Percentiles rank a stretch among this genome's conserved stretches.
These are phyloP conservation scores for Eremobia ochroleuca DNA, from an alignment of 2,888 invertebrate species.

Conservation along the genomic window DNA sequence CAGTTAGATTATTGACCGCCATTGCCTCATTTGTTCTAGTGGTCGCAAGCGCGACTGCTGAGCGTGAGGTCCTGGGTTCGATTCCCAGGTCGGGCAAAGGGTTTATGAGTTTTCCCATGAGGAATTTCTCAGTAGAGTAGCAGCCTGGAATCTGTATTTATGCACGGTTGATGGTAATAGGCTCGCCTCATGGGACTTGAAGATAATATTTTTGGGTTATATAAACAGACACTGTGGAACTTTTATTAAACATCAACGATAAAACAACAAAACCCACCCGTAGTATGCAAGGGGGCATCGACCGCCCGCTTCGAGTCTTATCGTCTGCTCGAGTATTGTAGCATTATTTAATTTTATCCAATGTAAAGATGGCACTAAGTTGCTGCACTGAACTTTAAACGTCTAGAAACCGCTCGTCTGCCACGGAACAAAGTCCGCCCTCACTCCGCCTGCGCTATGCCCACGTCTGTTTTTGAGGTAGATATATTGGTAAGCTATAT, in stretches of 20 bases:
- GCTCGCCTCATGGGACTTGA: background rate
- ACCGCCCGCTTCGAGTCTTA: too few species aligned
- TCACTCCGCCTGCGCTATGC: constrained; percentile 24
- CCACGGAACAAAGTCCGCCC: background rate
- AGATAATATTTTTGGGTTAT: too few species aligned
- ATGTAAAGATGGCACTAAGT: background rate
- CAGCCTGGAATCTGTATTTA: background rate
- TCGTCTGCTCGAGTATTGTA: background rate
- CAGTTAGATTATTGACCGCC: too few species aligned
- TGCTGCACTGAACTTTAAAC: background rate
- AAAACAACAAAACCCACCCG: background rate
- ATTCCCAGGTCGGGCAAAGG: background rate
- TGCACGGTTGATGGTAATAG: background rate
- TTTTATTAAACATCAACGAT: background rate
- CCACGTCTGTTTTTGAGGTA: background rate
- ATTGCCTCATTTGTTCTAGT: background rate
- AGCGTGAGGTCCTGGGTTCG: background rate
- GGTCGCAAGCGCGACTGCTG: background rate
- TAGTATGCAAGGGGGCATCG: background rate
- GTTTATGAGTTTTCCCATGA: background rate
- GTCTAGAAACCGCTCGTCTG: constrained; percentile 7
- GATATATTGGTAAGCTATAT: background rate
- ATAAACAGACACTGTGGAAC: too few species aligned
- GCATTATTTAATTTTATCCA: background rate
- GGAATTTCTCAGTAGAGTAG: background rate